Evolutionary conservation across 2,113 vertebrate genomes (phyloP).

Genomic region (Phainopepla nitens): DNA sequence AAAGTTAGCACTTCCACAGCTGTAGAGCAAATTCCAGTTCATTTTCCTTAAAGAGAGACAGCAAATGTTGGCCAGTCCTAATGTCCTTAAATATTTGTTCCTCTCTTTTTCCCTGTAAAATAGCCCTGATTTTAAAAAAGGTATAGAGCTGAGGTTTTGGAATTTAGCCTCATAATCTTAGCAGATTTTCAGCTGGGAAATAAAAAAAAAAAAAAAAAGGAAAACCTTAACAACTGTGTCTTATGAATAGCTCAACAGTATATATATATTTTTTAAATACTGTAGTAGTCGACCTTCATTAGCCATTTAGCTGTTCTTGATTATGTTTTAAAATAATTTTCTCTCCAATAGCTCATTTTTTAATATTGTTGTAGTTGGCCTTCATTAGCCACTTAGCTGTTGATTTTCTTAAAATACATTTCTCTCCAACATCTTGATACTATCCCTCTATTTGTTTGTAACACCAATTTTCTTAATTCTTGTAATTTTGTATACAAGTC

Average conservation of each 20-base stretch:
- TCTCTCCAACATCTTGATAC: neutral
- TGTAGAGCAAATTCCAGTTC: neutral
- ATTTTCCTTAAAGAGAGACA: neutral
- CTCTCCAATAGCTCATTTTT: neutral
- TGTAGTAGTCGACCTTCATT: neutral
- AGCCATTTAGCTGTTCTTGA: neutral
- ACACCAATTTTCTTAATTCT: neutral
- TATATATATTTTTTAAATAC: neutral
- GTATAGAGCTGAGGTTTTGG: neutral
- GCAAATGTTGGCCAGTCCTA: neutral
- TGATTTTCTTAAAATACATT: neutral
- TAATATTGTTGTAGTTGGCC: neutral
- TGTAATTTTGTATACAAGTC: neutral
- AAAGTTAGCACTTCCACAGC: slow-evolving; percentile 28
- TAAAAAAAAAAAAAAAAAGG: neutral
- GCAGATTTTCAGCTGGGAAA: neutral
- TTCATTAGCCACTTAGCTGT: neutral
- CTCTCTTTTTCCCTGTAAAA: slow-evolving; percentile 17
- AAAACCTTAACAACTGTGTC: neutral
- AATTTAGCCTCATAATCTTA: neutral
- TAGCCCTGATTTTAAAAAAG: neutral
- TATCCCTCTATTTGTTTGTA: neutral
- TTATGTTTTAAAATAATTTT: neutral
- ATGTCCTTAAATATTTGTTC: neutral
- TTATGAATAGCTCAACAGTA: neutral